A percentile compares a stretch with the other conserved stretches of the same genome.
Conservation (phyloP, 2,797 vertebrate species). For the Macroramphosus scolopax region DNA sequence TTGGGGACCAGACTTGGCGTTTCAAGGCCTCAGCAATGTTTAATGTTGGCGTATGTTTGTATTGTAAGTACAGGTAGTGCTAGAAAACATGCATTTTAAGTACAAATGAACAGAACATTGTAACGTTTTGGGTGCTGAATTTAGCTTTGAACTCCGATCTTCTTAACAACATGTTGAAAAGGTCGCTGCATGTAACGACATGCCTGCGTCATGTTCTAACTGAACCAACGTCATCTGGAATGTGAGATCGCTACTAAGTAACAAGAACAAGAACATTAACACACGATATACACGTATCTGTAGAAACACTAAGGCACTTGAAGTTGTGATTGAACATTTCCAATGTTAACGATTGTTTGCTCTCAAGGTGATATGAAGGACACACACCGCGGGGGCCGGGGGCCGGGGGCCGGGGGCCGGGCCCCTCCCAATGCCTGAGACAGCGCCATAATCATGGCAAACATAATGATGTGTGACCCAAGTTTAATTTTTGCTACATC, state of each 20-base stretch:
- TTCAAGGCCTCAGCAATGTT: slow-evolving; percentile 7
- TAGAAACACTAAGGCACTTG: slow-evolving; percentile 79
- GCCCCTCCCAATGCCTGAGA: slow-evolving; percentile 63
- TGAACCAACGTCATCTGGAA: slow-evolving; percentile 39
- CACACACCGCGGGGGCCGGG: no score
- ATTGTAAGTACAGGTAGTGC: slow-evolving; percentile 31
- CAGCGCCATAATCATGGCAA: slow-evolving; percentile 40
- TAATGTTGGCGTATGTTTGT: slow-evolving; percentile 25
- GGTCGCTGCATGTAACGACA: no score
- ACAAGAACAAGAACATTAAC: slow-evolving; percentile 64
- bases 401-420: no score
- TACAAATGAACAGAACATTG: slow-evolving; percentile 20
- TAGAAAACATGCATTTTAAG: slow-evolving; percentile 54
- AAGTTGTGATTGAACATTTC: slow-evolving; percentile 52
- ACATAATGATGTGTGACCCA: slow-evolving; percentile 9
- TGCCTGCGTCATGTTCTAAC: no score
- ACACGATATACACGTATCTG: slow-evolving; percentile 57
- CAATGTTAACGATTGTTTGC: slow-evolving; percentile 53
- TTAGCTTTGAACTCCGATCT: no score
- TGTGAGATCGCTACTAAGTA: slow-evolving; percentile 48
- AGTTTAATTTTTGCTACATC: no score
- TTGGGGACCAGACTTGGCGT: no score
- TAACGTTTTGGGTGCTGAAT: no score
- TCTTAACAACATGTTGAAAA: no score
- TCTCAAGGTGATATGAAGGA: slow-evolving; percentile 36